Base-by-base conservation (phyloP, 2,888 invertebrate species). In the Norana najaformis region DNA sequence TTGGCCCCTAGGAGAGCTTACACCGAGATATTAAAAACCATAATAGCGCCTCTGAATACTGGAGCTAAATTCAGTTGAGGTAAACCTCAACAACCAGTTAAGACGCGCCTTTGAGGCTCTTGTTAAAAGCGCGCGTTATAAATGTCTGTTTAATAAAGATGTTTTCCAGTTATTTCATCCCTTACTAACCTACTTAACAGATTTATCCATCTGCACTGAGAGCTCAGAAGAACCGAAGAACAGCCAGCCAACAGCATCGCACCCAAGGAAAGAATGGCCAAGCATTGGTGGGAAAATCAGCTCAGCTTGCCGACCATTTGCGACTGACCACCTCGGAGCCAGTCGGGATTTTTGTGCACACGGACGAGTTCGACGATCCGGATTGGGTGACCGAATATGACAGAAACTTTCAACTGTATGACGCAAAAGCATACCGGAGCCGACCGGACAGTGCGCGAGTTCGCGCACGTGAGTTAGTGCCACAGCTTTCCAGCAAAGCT, bases 141-240 rank as follows among this genome's bases (percentile, higher is more conserved):
- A n/a, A n/a, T n/a, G n/a, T n/a, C n/a, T n/a, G 69, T 13, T n/a
- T 11, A 69, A 13, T 8, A 11, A n/a, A 69, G 30, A 69, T 69
- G n/a, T 69, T n/a, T n/a, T n/a, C 69, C n/a, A 30, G n/a, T n/a
- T n/a, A 13, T 30, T 47, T n/a, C 1, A 41, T 41, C 5, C 13
- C 41, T 18, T 18, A n/a, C n/a, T 69, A n/a, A 69, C 69, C 8
- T 69, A 69, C 13, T 8, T 11, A 6, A 36, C 36, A 85, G 85
- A 16, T 85, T n/a, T 85, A 85, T 85, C 85, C 85, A 36, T 85
- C 85, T 35, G 85, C 85, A 85, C 16, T 85, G 37, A 85, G 85
- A n/a, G 85, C 85, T 85, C 85, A 36, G 37, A 69, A 69, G 37
- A 37, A 85, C 85, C 37, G 85, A 14, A 85, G 16, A 85, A 37